Conservation (phyloP, 2,888 invertebrate genomes). For the Oligia latruncula region DNA sequence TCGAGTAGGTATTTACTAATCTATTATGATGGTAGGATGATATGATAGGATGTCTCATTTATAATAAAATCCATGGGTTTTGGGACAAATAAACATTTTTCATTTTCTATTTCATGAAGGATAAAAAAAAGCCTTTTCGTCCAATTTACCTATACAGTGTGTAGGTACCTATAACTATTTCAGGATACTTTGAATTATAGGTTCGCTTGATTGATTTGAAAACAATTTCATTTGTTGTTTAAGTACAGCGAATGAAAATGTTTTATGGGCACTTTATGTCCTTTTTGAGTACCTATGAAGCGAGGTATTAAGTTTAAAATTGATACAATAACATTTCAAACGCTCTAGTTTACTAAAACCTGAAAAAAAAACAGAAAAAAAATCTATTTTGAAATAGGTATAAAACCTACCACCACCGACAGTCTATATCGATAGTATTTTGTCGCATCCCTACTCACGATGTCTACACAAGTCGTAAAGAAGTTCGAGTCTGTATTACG, state of each 20-base stretch:
- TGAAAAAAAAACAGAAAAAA: background rate
- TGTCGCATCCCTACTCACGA: conserved; percentile 9
- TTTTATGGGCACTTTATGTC: background rate
- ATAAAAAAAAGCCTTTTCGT: background rate
- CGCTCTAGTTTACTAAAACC: background rate
- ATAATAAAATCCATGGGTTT: too few relatives aligned
- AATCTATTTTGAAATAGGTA: background rate
- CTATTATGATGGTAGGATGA: too few relatives aligned
- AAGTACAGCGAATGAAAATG: background rate
- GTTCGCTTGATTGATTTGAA: background rate
- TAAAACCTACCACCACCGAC: background rate
- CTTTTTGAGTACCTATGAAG: background rate
- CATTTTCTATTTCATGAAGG: too few relatives aligned
- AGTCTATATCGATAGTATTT: background rate
- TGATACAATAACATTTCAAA: background rate
- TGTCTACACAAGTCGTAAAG: conserved; percentile 18
- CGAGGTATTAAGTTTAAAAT: background rate
- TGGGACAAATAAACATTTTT: too few relatives aligned
- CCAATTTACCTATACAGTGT: background rate
- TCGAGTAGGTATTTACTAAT: background rate
- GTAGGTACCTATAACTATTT: background rate
- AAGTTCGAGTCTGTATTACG: conserved; percentile 33
- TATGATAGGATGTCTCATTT: too few relatives aligned
- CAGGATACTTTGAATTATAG: background rate
- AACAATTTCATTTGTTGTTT: too few relatives aligned